phyloP scores from a whole-genome alignment of 2,797 vertebrate species.

The Fistularia tabacaria region DNA sequence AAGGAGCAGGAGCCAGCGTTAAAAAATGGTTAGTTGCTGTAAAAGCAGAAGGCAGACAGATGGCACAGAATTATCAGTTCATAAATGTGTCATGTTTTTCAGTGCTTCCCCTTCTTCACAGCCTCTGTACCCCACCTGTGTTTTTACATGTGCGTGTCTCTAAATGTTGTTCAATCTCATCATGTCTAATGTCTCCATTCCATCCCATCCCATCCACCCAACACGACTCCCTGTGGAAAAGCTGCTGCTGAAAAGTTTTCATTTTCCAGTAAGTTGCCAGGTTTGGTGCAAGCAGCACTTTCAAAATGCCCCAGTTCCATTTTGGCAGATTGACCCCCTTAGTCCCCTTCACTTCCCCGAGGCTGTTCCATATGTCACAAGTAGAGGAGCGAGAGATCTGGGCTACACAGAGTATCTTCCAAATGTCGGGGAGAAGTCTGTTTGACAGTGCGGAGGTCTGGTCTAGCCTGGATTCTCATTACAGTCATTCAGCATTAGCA shows the following conservation, averaged over 20 bases:
- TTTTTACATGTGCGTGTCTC: slow-evolving; percentile 4
- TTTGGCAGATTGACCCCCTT: slow-evolving; percentile 30
- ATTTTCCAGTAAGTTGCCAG: not conserved
- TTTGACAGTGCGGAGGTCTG: slow-evolving; percentile 5
- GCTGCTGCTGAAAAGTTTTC: slow-evolving; percentile 40
- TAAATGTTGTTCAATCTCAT: slow-evolving; percentile 2
- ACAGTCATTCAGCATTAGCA: not conserved
- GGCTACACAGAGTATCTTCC: slow-evolving; percentile 14
- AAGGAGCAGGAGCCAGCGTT: not conserved
- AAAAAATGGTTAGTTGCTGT: not conserved
- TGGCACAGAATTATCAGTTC: slow-evolving; percentile 3
- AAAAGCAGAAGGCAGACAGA: slow-evolving; percentile 6
- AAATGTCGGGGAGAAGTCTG: not conserved
- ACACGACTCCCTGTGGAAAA: slow-evolving; percentile 23
- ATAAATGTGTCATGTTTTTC: slow-evolving; percentile 9
- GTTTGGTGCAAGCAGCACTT: slow-evolving; percentile 1
- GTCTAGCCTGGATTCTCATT: slow-evolving; percentile 1
- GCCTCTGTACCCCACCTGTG: not conserved
- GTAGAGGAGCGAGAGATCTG: slow-evolving; percentile 17
- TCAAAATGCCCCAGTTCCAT: slow-evolving; percentile 41
- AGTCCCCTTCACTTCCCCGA: slow-evolving; percentile 42
- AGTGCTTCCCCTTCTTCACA: not conserved
- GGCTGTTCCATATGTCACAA: slow-evolving; percentile 56
- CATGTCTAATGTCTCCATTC: slow-evolving; percentile 26
- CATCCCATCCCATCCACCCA: slow-evolving; percentile 34